A percentile compares a stretch with the other conserved stretches of the same genome.
Conservation (phyloP, 2,113 vertebrate species). For the Lota lota region DNA sequence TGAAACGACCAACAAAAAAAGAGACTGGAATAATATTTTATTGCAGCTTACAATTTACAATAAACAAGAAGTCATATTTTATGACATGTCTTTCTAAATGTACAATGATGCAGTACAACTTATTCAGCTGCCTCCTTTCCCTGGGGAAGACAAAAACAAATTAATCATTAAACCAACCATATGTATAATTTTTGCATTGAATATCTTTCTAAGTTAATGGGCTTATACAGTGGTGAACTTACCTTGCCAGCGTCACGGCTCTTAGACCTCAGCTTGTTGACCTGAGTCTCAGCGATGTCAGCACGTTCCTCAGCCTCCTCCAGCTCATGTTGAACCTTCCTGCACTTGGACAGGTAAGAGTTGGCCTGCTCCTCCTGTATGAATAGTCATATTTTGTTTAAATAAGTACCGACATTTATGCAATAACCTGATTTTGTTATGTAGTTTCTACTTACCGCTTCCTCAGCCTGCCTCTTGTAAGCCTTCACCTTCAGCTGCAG, state of each 20-base stretch:
- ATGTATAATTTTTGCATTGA: too few species aligned
- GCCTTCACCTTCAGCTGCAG: constrained; percentile 83
- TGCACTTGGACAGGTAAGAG: constrained; percentile 2
- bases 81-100: background rate
- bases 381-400: background rate
- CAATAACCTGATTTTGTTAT: background rate
- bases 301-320: constrained; percentile 2
- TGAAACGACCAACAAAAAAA: too few species aligned
- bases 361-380: background rate
- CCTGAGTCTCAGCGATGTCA: constrained; percentile 1
- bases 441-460: constrained; percentile 43
- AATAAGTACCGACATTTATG: background rate
- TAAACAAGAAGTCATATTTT: background rate
- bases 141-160: background rate
- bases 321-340: constrained; percentile 1
- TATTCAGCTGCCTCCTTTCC: constrained; percentile 1
- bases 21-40: too few species aligned
- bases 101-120: background rate
- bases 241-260: background rate
- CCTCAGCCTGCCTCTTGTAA: constrained; percentile 84
- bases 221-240: too few species aligned
- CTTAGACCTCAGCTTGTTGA: background rate
- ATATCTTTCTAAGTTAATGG: too few species aligned
- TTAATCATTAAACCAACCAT: too few species aligned
- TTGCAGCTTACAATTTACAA: too few species aligned